Percentiles rank a stretch among this genome's conserved stretches.
Conservation (phyloP, 2,888 invertebrate species). For the Leucoptera coffeella region DNA sequence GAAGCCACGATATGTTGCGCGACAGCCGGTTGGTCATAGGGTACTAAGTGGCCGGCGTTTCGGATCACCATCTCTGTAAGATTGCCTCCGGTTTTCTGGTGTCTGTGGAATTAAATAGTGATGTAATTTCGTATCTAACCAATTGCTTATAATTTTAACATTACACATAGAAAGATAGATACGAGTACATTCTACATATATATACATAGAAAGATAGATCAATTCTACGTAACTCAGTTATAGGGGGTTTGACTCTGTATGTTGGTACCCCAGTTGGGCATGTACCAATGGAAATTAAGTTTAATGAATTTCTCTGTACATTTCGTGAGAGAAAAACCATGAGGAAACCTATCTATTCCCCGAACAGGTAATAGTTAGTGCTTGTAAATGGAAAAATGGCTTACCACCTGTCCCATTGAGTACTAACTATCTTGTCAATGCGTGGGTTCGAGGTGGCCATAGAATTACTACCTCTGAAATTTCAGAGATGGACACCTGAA, state of each 20-base stretch:
- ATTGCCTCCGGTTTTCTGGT: constrained; percentile 43
- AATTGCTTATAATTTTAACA: background rate
- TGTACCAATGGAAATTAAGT: background rate
- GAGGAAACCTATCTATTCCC: too few species aligned
- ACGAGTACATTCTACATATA: background rate
- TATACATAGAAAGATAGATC: background rate
- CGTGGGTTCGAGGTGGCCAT: too few species aligned
- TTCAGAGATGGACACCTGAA: too few species aligned
- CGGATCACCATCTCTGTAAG: constrained; percentile 53
- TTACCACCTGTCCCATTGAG: too few species aligned
- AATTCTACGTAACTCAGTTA: too few species aligned
- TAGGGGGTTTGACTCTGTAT: too few species aligned
- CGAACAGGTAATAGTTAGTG: background rate
- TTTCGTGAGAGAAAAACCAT: too few species aligned
- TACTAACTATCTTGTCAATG: too few species aligned
- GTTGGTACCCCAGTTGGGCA: too few species aligned
- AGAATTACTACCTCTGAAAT: too few species aligned
- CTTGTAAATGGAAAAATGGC: background rate
- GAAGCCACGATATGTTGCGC: constrained; percentile 46
- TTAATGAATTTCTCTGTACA: too few species aligned
- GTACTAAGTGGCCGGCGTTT: constrained; percentile 62
- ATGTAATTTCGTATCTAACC: background rate
- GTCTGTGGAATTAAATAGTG: constrained; percentile 19
- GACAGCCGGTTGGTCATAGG: constrained; percentile 51
- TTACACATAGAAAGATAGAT: background rate